Evolutionary conservation across 2,113 vertebrate species (phyloP).

Genomic region (Pygoscelis antarcticus): DNA sequence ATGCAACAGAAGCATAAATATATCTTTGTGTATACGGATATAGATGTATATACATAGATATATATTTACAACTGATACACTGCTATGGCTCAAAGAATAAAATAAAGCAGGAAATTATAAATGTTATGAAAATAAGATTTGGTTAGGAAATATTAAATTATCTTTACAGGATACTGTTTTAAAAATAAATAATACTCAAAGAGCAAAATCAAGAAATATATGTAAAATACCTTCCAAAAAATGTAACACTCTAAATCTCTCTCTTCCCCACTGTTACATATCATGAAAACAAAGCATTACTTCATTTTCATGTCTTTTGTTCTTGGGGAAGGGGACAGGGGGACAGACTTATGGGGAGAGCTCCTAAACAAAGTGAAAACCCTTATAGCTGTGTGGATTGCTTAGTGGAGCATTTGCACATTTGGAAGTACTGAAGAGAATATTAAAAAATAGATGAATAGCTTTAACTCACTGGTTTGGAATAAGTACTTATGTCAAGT

Average conservation of each 20-base stretch:
- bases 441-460: not conserved
- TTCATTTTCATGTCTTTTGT: not conserved
- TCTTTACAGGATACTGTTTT: not conserved
- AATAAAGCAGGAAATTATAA: not conserved
- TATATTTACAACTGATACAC: not conserved
- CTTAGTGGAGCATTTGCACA: not conserved
- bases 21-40: not conserved
- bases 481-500: not conserved
- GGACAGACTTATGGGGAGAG: accelerated
- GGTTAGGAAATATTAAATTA: not conserved
- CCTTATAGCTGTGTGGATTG: not conserved
- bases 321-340: not conserved
- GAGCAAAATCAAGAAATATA: not conserved
- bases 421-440: not conserved
- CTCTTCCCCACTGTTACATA: not conserved
- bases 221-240: not conserved
- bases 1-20: not conserved
- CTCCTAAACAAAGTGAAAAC: not conserved
- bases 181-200: not conserved
- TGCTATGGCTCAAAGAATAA: not conserved
- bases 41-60: not conserved
- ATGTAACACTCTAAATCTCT: not conserved
- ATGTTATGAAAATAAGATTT: not conserved
- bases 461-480: not conserved
- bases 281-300: not conserved